Percentiles rank a stretch among this genome's conserved stretches.
Conservation (phyloP, 2,797 vertebrate genomes). For the Bryconaethiops microstoma region DNA sequence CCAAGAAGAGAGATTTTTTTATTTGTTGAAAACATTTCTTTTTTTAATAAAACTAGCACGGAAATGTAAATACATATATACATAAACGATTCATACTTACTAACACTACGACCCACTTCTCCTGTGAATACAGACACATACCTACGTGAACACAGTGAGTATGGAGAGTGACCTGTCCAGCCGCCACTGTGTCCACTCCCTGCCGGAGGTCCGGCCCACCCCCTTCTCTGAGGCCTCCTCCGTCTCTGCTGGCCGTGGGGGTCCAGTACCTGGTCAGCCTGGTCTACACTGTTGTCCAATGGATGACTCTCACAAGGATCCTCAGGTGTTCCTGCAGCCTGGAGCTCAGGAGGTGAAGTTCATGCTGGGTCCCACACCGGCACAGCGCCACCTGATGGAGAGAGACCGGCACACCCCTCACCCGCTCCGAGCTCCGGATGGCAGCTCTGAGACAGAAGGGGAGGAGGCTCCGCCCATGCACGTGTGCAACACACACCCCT, state of each 20-base stretch:
- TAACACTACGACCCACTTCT: not conserved
- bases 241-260: constrained; percentile 74
- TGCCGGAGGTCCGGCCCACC: constrained; percentile 86
- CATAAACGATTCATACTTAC: too few relatives aligned
- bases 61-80: too few relatives aligned
- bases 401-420: constrained; percentile 74
- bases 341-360: constrained; percentile 93
- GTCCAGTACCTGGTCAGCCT: constrained; percentile 70
- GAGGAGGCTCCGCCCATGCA: constrained; percentile 75
- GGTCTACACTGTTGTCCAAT: constrained; percentile 83
- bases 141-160: constrained; percentile 93
- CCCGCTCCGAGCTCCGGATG: constrained; percentile 74
- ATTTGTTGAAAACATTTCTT: too few relatives aligned
- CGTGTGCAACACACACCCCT: constrained; percentile 79
- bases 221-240: constrained; percentile 79
- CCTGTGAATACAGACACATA: constrained; percentile 85
- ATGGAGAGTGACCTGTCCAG: constrained; percentile 88
- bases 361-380: constrained; percentile 87
- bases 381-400: constrained; percentile 83
- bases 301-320: constrained; percentile 83
- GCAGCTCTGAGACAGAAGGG: constrained; percentile 79
- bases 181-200: constrained; percentile 89
- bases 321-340: constrained; percentile 91
- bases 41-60: too few relatives aligned
- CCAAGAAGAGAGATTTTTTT: too few relatives aligned